Evolutionary conservation across 2,113 vertebrate genomes (phyloP).

Genomic region (Rhizomys pruinosus): DNA sequence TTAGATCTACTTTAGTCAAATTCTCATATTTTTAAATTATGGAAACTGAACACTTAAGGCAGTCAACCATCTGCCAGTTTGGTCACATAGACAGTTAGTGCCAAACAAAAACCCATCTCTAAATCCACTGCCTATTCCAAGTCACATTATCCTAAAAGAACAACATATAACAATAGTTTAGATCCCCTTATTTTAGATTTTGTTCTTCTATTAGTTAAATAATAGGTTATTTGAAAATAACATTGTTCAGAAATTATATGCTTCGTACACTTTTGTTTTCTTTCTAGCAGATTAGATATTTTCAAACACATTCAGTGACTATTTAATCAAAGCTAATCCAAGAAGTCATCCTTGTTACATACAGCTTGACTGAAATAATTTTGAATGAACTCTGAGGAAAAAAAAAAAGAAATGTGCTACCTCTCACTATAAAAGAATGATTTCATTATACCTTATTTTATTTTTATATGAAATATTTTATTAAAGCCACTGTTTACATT

Average conservation of each 20-base stretch:
- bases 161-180: neutral
- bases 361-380: neutral
- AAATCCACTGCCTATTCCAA: neutral
- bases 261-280: neutral
- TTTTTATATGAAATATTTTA: no score
- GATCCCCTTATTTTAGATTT: neutral
- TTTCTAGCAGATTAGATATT: neutral
- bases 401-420: neutral
- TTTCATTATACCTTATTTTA: neutral
- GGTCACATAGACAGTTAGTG: neutral
- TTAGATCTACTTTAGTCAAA: neutral
- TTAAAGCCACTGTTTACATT: no score
- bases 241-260: neutral
- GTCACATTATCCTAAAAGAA: fast-evolving
- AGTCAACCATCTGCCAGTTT: neutral
- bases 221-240: neutral
- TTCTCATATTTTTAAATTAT: neutral
- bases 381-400: neutral
- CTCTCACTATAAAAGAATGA: no score
- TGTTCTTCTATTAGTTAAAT: neutral
- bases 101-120: neutral
- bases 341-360: neutral
- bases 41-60: neutral
- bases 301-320: neutral
- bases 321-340: neutral